Conservation (phyloP, 2,113 vertebrate genomes). For the Onychorhynchus coronatus region DNA sequence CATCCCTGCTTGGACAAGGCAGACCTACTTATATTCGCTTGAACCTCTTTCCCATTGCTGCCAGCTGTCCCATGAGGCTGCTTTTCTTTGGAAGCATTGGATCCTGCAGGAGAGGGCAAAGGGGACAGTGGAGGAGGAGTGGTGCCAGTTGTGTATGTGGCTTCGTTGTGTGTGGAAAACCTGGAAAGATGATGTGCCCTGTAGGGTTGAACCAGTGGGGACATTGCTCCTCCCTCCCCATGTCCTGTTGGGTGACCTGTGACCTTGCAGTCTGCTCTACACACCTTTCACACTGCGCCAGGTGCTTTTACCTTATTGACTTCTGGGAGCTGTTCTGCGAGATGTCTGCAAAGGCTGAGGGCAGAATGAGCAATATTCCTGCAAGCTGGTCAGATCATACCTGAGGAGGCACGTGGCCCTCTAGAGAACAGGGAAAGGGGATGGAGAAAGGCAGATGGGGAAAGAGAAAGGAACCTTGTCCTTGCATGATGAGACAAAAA, state of each 20-base stretch:
- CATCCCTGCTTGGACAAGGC: background rate
- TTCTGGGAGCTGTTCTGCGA: background rate
- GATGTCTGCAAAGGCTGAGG: background rate
- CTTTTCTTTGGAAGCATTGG: background rate
- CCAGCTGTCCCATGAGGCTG: background rate
- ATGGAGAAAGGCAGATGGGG: background rate
- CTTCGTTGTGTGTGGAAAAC: background rate
- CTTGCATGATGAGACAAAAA: accelerated
- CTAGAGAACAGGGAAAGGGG: background rate
- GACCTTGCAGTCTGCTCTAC: no score
- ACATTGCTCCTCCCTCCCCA: background rate
- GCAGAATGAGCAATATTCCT: background rate
- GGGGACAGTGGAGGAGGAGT: background rate
- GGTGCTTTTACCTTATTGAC: background rate
- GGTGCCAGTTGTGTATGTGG: no score
- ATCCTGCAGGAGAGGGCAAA: background rate
- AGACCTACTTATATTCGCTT: accelerated
- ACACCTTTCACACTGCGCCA: no score
- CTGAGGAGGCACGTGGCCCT: background rate
- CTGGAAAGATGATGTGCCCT: background rate
- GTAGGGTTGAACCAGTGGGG: no score
- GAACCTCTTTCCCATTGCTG: background rate
- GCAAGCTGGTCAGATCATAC: background rate
- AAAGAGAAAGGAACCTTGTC: background rate
- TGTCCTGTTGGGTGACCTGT: no score